Evolutionary conservation across 1,140 invertebrate species (phyloP).

Genomic region (Drosophila aff.): DNA sequence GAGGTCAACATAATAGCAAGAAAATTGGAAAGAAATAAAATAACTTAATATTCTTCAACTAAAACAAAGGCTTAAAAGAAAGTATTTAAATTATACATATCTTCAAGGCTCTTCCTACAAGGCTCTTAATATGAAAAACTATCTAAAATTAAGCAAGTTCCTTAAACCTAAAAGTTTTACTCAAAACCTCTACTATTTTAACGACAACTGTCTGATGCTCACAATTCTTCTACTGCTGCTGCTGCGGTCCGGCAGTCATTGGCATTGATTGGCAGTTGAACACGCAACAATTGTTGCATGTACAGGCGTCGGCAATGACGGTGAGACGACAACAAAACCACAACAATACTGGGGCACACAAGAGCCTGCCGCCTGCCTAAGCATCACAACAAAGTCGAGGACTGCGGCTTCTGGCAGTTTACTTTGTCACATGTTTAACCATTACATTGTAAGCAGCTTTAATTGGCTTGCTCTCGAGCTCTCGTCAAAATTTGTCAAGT

Average conservation of each 20-base stretch:
- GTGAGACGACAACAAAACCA: constrained; percentile 28
- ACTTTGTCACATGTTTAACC: constrained; percentile 44
- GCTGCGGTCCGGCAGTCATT: constrained; percentile 59
- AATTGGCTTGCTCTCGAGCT: constrained; percentile 26
- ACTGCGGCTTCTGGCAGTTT: constrained; percentile 27
- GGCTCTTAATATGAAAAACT: not conserved
- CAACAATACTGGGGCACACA: constrained; percentile 24
- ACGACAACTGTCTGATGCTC: not conserved
- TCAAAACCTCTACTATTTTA: not conserved
- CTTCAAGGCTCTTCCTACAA: too few species aligned
- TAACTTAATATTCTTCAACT: not conserved
- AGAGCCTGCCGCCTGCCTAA: not conserved
- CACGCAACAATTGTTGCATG: constrained; percentile 82
- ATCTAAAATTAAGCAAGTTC: not conserved
- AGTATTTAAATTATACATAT: not conserved
- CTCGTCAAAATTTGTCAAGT: constrained; percentile 42
- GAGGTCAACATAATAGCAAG: not conserved
- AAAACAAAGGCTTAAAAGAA: too few species aligned
- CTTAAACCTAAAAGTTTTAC: not conserved
- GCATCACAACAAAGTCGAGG: constrained; percentile 26
- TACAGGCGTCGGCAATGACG: constrained; percentile 57
- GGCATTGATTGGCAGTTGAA: constrained; percentile 78
- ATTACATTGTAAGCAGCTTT: constrained; percentile 32
- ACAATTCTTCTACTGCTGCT: constrained; percentile 3
- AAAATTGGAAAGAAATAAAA: not conserved